phyloP scores from a whole-genome alignment of 2,888 invertebrate genomes.

The Eucriotettix oculatus region DNA sequence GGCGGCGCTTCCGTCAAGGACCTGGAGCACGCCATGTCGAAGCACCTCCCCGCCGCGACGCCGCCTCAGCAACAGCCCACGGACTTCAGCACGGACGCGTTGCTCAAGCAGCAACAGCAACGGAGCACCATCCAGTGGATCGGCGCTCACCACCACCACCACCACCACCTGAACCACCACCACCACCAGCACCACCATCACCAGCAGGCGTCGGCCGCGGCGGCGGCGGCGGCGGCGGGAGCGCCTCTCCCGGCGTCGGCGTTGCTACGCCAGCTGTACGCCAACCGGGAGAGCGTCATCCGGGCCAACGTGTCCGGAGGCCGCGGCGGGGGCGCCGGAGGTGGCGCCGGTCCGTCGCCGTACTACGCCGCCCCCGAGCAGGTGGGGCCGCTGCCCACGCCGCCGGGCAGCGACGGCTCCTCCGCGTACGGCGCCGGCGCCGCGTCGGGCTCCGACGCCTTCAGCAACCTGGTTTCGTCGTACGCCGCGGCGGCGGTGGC shows the following conservation, averaged over 20 bases:
- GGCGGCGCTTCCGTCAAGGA: conserved; percentile 60
- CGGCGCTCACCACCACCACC: conserved; percentile 57
- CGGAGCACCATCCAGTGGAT: conserved; percentile 86
- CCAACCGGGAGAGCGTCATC: conserved; percentile 88
- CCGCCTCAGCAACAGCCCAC: conserved; percentile 51
- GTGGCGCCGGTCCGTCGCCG: conserved; percentile 32
- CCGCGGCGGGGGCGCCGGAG: conserved; percentile 14
- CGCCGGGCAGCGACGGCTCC: conserved; percentile 75
- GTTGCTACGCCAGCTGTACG: conserved; percentile 74
- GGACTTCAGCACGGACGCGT: conserved; percentile 73
- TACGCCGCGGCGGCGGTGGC: conserved; percentile 35
- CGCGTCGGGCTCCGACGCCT: conserved; percentile 31
- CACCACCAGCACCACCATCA: conserved; percentile 17
- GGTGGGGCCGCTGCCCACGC: conserved; percentile 63
- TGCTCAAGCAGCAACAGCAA: conserved; percentile 65
- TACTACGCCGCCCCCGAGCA: conserved; percentile 31
- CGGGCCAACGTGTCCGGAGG: conserved; percentile 56
- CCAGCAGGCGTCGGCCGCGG: conserved; percentile 28
- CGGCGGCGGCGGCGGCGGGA: conserved; percentile 23
- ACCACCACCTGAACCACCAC: conserved; percentile 38
- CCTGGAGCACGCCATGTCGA: conserved; percentile 91
- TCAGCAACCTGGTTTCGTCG: conserved; percentile 38
- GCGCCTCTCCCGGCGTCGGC: conserved; percentile 71
- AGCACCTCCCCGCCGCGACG: conserved; percentile 57
- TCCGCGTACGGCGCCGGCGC: conserved; percentile 40